phyloP scores from a whole-genome alignment of 2,888 invertebrate species.

The Steromphala cineraria region DNA sequence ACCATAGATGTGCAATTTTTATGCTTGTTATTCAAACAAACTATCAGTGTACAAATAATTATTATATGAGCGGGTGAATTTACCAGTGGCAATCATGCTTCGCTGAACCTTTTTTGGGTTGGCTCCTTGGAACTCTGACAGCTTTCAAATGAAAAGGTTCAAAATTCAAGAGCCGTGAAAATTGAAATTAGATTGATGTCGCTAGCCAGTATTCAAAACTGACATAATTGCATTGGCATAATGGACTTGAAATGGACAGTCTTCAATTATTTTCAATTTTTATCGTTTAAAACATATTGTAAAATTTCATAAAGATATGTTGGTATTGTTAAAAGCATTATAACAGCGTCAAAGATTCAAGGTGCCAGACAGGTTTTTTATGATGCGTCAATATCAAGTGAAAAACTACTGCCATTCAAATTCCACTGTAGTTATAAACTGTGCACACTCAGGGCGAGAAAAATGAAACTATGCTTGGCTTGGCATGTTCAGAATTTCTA shows the following conservation, averaged over 20 bases:
- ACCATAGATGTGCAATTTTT: not conserved
- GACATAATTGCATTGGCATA: too few relatives aligned
- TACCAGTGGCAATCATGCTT: not conserved
- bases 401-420: not conserved
- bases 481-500: not conserved
- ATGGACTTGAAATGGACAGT: too few relatives aligned
- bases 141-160: slow-evolving; percentile 5
- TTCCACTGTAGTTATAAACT: not conserved
- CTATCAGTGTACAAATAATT: slow-evolving; percentile 11
- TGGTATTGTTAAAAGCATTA: too few relatives aligned
- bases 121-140: not conserved
- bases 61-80: slow-evolving; percentile 13
- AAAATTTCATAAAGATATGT: too few relatives aligned
- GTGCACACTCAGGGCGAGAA: not conserved
- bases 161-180: slow-evolving; percentile 2
- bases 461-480: not conserved
- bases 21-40: slow-evolving; percentile 7
- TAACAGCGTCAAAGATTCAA: too few relatives aligned
- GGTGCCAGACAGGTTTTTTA: too few relatives aligned
- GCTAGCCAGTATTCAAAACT: too few relatives aligned
- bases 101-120: not conserved
- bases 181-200: not conserved
- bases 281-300: too few relatives aligned
- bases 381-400: not conserved
- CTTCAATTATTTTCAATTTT: too few relatives aligned